phyloP scores from a whole-genome alignment of 2,888 invertebrate species.

The Chesias legatella region DNA sequence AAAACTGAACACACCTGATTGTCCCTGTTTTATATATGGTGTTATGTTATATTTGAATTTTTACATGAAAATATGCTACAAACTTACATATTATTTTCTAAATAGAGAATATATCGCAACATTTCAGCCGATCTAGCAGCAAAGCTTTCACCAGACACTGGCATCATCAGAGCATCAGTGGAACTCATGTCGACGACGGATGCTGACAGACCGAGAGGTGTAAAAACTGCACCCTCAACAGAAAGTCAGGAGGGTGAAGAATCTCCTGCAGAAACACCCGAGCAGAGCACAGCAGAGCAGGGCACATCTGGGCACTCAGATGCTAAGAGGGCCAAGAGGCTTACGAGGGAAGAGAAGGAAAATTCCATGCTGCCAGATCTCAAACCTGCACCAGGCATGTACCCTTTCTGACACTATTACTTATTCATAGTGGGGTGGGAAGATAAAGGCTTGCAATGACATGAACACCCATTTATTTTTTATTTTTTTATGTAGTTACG shows the following conservation, averaged over 20 bases:
- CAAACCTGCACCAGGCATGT: slow-evolving; percentile 83
- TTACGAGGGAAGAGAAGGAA: slow-evolving; percentile 82
- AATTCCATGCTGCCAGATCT: slow-evolving; percentile 90
- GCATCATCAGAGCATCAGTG: slow-evolving; percentile 89
- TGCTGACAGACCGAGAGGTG: slow-evolving; percentile 83
- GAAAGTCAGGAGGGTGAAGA: slow-evolving; percentile 39
- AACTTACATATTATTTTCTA: no score
- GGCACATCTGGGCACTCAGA: slow-evolving; percentile 62
- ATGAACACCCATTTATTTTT: no score
- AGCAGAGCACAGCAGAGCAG: slow-evolving; percentile 37
- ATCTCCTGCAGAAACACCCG: slow-evolving; percentile 34
- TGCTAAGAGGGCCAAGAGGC: slow-evolving; percentile 59
- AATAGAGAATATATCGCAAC: neutral
- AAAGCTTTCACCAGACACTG: slow-evolving; percentile 85
- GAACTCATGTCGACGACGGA: slow-evolving; percentile 88
- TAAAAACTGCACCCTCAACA: slow-evolving; percentile 44
- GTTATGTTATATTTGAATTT: no score
- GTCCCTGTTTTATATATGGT: no score
- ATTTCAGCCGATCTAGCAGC: slow-evolving; percentile 76
- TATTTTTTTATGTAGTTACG: no score
- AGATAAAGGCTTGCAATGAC: no score
- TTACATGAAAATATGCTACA: no score
- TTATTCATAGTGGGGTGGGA: no score
- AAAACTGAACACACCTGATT: no score
- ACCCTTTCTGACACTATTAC: no score